phyloP scores from a whole-genome alignment of 2,113 vertebrate genomes.

The Siniperca chuatsi region DNA sequence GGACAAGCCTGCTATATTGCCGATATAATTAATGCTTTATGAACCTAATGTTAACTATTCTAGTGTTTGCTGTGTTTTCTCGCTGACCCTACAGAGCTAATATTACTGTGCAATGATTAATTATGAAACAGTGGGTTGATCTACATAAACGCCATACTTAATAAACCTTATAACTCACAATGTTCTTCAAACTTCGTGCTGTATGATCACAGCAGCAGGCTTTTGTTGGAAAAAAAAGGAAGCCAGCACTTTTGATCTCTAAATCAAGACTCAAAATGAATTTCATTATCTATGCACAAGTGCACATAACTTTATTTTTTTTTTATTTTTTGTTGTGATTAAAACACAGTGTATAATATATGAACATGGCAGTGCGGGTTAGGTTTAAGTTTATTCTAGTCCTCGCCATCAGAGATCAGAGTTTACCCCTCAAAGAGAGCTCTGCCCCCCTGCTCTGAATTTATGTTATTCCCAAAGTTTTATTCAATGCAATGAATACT shows the following conservation, averaged over 20 bases:
- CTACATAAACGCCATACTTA: not conserved
- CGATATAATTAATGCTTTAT: constrained; percentile 25
- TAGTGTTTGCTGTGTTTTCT: not conserved
- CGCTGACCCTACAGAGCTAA: not conserved
- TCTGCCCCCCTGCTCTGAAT: not conserved
- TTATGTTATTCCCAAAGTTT: constrained; percentile 8
- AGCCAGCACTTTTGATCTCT: not conserved
- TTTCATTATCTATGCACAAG: not conserved
- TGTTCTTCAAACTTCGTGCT: not conserved
- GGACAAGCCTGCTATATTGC: not conserved
- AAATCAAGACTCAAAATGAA: not conserved
- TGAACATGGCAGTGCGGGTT: not conserved
- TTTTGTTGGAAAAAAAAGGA: not conserved
- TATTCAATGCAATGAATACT: constrained; percentile 12
- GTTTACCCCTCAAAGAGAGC: not conserved
- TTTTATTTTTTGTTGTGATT: not conserved
- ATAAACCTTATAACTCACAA: not conserved
- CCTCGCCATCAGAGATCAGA: not conserved
- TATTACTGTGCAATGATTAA: not conserved
- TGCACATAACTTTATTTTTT: not conserved
- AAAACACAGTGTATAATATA: not conserved
- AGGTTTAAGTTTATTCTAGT: not conserved
- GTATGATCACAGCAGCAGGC: not conserved
- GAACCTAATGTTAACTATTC: not conserved
- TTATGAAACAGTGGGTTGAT: not conserved